Evolutionary conservation across 2,888 invertebrate species (phyloP), one percentile per base, ranked within the genome.

Genomic region (Trichogramma dendrolimi): DNA sequence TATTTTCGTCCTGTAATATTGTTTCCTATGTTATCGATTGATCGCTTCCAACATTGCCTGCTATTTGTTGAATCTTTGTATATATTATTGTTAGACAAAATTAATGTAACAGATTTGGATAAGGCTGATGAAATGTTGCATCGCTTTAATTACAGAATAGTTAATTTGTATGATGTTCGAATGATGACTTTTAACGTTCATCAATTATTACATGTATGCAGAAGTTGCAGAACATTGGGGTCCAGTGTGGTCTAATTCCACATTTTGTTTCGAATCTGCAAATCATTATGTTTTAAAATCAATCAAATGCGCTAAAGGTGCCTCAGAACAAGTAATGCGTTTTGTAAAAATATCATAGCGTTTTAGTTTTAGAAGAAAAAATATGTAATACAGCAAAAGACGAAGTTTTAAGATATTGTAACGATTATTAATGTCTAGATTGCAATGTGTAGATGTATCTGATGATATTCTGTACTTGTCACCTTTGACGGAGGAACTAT

Each of bases 101-200:
- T 63, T 27, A 44, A 40, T n/a, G 7, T 7, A 38, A 44, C 10
- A 43, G 60, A 66, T n/a, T 46, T 66, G 39, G 43, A 61, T 6
- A 5, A 11, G 5, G 61, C 59, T 11, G 62, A 62, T 42, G 1
- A 14, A 39, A 47, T 50, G 6, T 56, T 66, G n/a, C 10, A 53
- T 5, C 38, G 55, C 14, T 60, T 65, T 43, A 47, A 57, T 27
- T 7, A 6, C 10, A 41, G 11, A 51, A 60, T 58, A 7, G 56
- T 61, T 39, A 11, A 43, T 2, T 48, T 38, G 1, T 61, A 57
- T 38, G 58, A 56, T 40, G 27, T n/a, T 8, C 11, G 47, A 42
- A n/a, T 14, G 4, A 63, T 65, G 63, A 55, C 60, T 3, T 61
- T 48, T 46, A 63, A 61, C 8, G 14, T 61, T 4, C 63, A 65